Evolutionary conservation across 1,140 invertebrate species (phyloP).

Genomic region (Episyrphus balteatus): DNA sequence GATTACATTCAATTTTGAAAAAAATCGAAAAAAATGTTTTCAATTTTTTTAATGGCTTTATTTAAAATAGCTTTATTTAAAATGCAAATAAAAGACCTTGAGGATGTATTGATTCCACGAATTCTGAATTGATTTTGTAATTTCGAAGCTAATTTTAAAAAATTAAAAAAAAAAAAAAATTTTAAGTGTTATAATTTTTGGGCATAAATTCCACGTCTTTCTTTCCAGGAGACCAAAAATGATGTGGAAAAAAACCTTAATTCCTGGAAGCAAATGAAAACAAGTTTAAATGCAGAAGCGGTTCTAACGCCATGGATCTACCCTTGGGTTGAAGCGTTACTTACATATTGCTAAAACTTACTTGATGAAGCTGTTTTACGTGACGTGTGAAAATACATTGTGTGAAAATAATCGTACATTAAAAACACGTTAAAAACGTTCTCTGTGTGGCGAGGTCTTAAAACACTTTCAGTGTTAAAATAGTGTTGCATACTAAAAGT

Average conservation of each 20-base stretch:
- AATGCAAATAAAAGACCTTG: neutral
- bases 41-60: neutral
- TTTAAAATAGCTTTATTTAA: neutral
- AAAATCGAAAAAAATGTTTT: neutral
- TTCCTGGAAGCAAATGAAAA: conserved; percentile 8
- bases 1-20: too few species aligned
- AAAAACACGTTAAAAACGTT: too few species aligned
- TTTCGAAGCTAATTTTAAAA: conserved; percentile 1
- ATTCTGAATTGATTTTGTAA: neutral
- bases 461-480: too few species aligned
- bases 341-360: too few species aligned
- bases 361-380: too few species aligned
- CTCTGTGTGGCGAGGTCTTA: too few species aligned
- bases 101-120: neutral
- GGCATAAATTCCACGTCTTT: neutral
- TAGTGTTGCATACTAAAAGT: too few species aligned
- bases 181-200: neutral
- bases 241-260: conserved; percentile 11
- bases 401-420: too few species aligned
- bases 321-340: too few species aligned
- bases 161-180: neutral
- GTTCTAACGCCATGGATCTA: too few species aligned
- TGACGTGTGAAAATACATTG: too few species aligned
- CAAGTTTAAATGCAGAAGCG: neutral
- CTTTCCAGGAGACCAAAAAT: neutral